Evolutionary conservation across 1,140 invertebrate genomes (phyloP).

Genomic region (Pseudobourletiella spinata): DNA sequence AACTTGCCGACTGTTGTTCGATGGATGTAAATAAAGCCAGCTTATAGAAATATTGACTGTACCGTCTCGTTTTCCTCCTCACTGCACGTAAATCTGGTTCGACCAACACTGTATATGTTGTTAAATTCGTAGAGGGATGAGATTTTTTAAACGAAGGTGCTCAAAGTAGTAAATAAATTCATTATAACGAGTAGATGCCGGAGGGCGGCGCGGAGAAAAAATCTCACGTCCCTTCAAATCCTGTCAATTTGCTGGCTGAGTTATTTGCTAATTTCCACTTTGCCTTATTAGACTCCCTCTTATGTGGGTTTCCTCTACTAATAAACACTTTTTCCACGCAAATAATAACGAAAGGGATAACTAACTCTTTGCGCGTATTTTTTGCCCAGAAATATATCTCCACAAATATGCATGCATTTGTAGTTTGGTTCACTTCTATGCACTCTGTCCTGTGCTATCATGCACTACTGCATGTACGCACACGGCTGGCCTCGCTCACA

Average conservation of each 20-base stretch:
- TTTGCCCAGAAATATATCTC: not conserved
- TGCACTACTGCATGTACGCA: too few relatives aligned
- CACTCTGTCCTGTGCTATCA: too few relatives aligned
- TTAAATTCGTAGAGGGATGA: not conserved
- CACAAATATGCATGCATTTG: too few relatives aligned
- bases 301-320: not conserved
- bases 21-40: too few relatives aligned
- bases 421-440: not conserved
- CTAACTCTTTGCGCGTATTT: not conserved
- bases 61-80: too few relatives aligned
- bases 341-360: not conserved
- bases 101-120: too few relatives aligned
- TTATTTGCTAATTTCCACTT: constrained; percentile 34
- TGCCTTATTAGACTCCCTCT: constrained; percentile 4
- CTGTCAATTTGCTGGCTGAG: constrained; percentile 34
- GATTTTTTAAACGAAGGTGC: constrained; percentile 14
- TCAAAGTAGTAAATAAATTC: constrained; percentile 29
- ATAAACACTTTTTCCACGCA: constrained; percentile 6
- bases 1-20: too few relatives aligned
- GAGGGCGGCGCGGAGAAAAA: constrained; percentile 7
- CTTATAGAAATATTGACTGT: too few relatives aligned
- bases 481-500: too few relatives aligned
- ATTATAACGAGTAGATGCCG: constrained; percentile 29
- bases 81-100: too few relatives aligned
- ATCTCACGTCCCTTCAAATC: constrained; percentile 22